Base-by-base conservation (phyloP, 2,888 invertebrate species). In the Leptopilina drosophilae region DNA sequence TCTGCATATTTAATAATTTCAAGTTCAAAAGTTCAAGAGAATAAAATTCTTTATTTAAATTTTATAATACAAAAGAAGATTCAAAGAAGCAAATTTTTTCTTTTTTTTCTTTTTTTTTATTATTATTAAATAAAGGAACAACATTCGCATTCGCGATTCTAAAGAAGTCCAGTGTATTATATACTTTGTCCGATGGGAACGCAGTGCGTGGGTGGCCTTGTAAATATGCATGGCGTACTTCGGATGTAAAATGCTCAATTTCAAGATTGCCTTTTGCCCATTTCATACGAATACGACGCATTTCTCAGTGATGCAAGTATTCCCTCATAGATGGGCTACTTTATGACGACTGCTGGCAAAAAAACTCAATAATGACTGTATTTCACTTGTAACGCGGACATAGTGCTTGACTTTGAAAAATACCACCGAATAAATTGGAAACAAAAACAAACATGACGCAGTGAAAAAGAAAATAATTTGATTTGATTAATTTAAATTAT, bases 221-320 rank as follows among this genome's bases (percentile, higher is more conserved):
- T 73, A 73, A 73, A 73, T 73, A 73, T 73, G 73, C 73, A 73
- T 73, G 56, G 56, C 33, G 73, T 40, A 73, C 73, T 73, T 73
- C 33, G 56, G 73, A 73, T 40, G 73, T 73, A 73, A 73, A 73
- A 56, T 73, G 56, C 73, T 73, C 73, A 73, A 73, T 73, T 73
- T 73, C 73, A 73, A 73, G 73, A 73, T 73, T 73, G 73, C 73
- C 33, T 73, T 20, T 26, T 73, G 56, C 33, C 73, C 73, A 73
- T 73, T 42, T 73, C 56, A n/a, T 33, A 73, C 33, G n/a, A 73
- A 73, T 73, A 73, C 73, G 33, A 33, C 73, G 56, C 56, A 73
- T 53, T 73, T 73, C 73, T 56, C 40, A 53, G n/a, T 56, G 73
- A 73, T 73, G 73, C 56, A 14, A 53, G 73, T 14, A 73, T 73